Percentiles rank a stretch among this genome's conserved stretches.
Conservation (phyloP, 2,888 invertebrate genomes). For the Ecdyonurus torrentis region DNA sequence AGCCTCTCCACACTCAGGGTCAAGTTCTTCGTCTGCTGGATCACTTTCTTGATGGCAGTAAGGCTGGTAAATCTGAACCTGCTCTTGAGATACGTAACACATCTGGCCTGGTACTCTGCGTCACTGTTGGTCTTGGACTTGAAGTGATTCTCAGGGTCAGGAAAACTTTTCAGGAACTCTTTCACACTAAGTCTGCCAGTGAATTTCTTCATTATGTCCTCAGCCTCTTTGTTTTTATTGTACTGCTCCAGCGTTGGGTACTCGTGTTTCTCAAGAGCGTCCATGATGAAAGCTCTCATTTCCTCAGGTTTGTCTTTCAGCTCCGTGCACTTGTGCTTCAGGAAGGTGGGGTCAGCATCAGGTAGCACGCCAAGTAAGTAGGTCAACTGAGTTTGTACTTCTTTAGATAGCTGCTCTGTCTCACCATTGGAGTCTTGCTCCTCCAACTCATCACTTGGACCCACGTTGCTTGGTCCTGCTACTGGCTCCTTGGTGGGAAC, state of each 20-base stretch:
- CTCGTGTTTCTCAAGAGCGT: neutral
- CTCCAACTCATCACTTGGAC: neutral
- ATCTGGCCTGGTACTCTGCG: neutral
- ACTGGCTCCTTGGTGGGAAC: neutral
- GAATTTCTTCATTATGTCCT: neutral
- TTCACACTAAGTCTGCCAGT: neutral
- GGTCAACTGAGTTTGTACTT: neutral
- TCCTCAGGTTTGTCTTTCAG: neutral
- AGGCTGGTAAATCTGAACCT: neutral
- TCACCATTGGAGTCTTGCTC: neutral
- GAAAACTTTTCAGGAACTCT: neutral
- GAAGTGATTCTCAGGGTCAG: neutral
- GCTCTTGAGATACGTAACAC: neutral
- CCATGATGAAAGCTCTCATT: conserved; percentile 1
- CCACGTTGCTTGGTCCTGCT: neutral
- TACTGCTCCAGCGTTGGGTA: neutral
- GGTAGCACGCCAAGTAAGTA: conserved; percentile 6
- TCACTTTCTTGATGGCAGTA: neutral
- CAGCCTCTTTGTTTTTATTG: neutral
- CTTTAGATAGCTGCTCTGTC: neutral
- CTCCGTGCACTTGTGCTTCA: conserved; percentile 1
- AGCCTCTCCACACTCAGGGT: neutral
- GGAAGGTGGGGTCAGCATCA: conserved; percentile 6
- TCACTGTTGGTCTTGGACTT: neutral
- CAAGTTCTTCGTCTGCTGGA: neutral